phyloP scores from a whole-genome alignment of 2,113 vertebrate genomes.

The Empidonax traillii region DNA sequence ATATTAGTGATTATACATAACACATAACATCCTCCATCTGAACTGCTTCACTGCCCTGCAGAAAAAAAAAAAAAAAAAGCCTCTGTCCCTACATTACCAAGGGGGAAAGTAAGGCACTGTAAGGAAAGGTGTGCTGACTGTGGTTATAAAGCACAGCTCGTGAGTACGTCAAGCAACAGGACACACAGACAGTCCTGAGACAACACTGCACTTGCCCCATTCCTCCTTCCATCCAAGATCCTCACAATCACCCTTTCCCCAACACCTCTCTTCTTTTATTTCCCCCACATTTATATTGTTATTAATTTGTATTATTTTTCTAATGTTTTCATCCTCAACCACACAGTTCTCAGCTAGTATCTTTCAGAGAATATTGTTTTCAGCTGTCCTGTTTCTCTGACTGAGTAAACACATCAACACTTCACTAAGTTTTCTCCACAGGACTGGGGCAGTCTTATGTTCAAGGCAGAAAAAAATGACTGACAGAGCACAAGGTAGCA shows the following conservation, averaged over 20 bases:
- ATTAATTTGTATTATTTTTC: background rate
- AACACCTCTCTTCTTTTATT: background rate
- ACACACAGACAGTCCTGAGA: background rate
- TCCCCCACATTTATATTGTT: background rate
- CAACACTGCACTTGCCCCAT: background rate
- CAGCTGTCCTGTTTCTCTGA: background rate
- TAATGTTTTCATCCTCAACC: background rate
- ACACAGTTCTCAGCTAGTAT: background rate
- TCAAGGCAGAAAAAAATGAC: background rate
- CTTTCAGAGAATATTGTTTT: background rate
- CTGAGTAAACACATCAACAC: background rate
- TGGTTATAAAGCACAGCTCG: background rate
- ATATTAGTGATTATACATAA: constrained; percentile 18
- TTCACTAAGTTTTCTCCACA: background rate
- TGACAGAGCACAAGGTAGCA: background rate
- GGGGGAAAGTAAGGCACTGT: background rate
- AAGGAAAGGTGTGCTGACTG: background rate
- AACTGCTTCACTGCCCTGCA: background rate
- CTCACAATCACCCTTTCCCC: background rate
- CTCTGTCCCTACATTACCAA: background rate
- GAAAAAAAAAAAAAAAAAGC: background rate
- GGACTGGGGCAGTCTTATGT: background rate
- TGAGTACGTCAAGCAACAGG: background rate
- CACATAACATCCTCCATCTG: constrained; percentile 19
- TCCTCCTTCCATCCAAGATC: background rate